Percentiles rank a stretch among this genome's conserved stretches.
Conservation (phyloP, 1,140 invertebrate genomes). For the Sycophila sp. region DNA sequence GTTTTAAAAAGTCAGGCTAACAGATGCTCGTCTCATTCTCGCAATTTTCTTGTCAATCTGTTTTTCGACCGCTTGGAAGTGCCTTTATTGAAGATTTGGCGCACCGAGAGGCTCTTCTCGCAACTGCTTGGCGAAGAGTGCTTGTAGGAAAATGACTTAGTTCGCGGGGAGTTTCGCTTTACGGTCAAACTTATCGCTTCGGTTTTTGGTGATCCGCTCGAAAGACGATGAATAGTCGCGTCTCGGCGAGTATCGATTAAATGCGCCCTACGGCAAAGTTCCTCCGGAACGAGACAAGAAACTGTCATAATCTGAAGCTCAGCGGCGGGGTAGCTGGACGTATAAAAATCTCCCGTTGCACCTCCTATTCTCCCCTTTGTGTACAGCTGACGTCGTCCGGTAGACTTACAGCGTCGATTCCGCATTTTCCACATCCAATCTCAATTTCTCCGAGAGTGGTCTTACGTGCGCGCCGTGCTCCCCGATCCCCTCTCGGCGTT, state of each 20-base stretch:
- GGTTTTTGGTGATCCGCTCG: no score
- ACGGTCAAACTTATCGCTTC: not conserved
- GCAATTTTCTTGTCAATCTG: conserved; percentile 17
- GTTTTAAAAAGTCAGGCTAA: conserved; percentile 2
- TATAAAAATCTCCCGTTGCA: not conserved
- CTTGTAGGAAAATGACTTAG: not conserved
- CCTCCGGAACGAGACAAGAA: no score
- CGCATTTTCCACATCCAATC: conserved; percentile 43
- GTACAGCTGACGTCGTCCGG: not conserved
- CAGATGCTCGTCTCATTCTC: no score
- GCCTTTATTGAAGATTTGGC: no score
- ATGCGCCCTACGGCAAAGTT: no score
- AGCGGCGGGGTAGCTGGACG: no score
- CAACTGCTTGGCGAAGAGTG: not conserved
- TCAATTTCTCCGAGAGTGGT: conserved; percentile 49
- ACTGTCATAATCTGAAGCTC: no score
- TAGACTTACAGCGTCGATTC: not conserved
- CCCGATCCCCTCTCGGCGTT: not conserved
- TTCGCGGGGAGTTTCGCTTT: not conserved
- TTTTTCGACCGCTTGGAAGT: conserved; percentile 7
- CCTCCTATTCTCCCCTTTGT: not conserved
- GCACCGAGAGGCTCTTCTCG: not conserved
- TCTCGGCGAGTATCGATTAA: not conserved
- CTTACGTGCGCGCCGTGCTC: not conserved
- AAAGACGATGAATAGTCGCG: not conserved